phyloP scores from a whole-genome alignment of 2,888 invertebrate species.

The Eupithecia dodoneata region DNA sequence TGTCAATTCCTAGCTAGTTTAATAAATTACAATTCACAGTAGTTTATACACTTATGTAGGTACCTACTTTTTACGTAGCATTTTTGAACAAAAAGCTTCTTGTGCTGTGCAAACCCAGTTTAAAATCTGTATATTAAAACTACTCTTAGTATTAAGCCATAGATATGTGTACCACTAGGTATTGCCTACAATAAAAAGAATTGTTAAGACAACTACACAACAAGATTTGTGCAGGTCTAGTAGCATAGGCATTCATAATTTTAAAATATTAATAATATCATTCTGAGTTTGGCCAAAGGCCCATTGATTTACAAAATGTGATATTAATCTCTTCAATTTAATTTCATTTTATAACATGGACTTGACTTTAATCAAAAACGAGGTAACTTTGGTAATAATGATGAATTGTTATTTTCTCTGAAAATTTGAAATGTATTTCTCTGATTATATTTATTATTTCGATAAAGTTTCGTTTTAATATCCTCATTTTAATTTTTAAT shows the following conservation, averaged over 20 bases:
- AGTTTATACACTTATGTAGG: not conserved
- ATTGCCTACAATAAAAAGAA: not conserved
- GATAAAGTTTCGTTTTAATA: constrained; percentile 48
- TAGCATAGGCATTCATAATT: not conserved
- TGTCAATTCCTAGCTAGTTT: constrained; percentile 6
- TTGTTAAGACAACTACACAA: not conserved
- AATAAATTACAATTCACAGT: not conserved
- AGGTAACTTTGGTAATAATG: constrained; percentile 44
- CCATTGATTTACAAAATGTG: constrained; percentile 17
- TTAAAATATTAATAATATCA: not conserved
- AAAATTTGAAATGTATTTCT: constrained; percentile 66
- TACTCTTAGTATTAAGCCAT: not conserved
- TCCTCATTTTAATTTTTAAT: not conserved
- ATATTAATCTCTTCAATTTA: constrained; percentile 51
- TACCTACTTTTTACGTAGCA: not conserved
- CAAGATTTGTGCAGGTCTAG: not conserved
- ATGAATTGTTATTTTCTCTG: constrained; percentile 60
- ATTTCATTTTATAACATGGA: constrained; percentile 48
- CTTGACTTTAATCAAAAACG: constrained; percentile 47
- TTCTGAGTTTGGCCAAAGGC: constrained; percentile 12
- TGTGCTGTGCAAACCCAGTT: not conserved
- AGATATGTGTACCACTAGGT: not conserved
- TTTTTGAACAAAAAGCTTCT: constrained; percentile 1
- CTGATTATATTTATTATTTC: constrained; percentile 76
- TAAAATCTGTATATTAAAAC: not conserved